Percentiles rank a stretch among this genome's conserved stretches.
Conservation (phyloP, 2,888 invertebrate genomes). For the Carcina quercana region DNA sequence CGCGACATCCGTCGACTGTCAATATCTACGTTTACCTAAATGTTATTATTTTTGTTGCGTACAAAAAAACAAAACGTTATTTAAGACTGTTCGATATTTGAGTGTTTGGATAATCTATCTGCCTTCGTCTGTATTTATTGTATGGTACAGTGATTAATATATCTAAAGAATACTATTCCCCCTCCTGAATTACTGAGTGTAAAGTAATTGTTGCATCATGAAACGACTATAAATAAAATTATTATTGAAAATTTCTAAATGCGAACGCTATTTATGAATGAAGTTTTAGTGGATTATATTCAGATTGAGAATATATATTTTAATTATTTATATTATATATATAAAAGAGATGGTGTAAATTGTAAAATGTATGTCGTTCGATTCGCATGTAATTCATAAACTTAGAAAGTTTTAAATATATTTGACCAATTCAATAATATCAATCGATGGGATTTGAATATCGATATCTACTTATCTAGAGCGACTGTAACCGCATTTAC, state of each 20-base stretch:
- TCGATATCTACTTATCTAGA: slow-evolving; percentile 40
- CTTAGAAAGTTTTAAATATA: slow-evolving; percentile 40
- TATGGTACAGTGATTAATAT: slow-evolving; percentile 29
- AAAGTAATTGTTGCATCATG: slow-evolving; percentile 56
- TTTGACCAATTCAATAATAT: slow-evolving; percentile 53
- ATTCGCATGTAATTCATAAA: slow-evolving; percentile 34
- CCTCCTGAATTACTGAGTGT: too few relatives aligned
- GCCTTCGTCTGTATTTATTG: slow-evolving; percentile 61
- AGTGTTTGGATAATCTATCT: slow-evolving; percentile 59
- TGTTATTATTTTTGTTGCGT: slow-evolving; percentile 63
- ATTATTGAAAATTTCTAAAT: slow-evolving; percentile 49
- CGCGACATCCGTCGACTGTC: slow-evolving; percentile 31
- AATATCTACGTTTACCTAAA: slow-evolving; percentile 36
- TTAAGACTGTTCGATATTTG: slow-evolving; percentile 67
- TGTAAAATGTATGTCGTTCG: slow-evolving; percentile 60
- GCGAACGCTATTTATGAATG: slow-evolving; percentile 66
- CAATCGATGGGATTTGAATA: slow-evolving; percentile 47
- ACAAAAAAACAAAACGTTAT: slow-evolving; percentile 60
- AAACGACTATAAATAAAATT: slow-evolving; percentile 40
- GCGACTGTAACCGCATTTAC: slow-evolving; percentile 55
- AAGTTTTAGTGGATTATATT: slow-evolving; percentile 60
- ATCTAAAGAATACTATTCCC: slow-evolving; percentile 34
- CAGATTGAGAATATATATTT: slow-evolving; percentile 53
- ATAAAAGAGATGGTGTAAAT: slow-evolving; percentile 51
- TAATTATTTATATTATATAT: slow-evolving; percentile 36